Conservation (phyloP, 2,797 vertebrate genomes). For the Eremophila alpestris region DNA sequence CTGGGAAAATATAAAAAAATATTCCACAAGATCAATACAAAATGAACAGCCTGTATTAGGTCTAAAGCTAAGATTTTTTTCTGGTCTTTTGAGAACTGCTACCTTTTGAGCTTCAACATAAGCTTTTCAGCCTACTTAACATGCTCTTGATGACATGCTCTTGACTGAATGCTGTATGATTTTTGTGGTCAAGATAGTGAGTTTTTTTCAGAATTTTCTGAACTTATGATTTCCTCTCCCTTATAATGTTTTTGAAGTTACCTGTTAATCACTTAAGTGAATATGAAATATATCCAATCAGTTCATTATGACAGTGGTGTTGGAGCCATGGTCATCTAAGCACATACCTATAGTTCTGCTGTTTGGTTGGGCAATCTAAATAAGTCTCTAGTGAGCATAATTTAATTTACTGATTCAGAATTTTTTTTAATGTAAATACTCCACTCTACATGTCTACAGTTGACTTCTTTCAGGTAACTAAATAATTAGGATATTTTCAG, state of each 20-base stretch:
- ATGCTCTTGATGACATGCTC: not conserved
- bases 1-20: not conserved
- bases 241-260: not conserved
- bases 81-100: not conserved
- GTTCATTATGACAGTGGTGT: not conserved
- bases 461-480: not conserved
- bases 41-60: not conserved
- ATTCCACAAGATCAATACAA: not conserved
- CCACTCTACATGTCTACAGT: not conserved
- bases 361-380: not conserved
- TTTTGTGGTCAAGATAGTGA: not conserved
- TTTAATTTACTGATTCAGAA: not conserved
- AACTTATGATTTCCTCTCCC: not conserved
- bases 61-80: not conserved
- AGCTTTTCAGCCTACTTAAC: not conserved
- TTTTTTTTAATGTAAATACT: not conserved
- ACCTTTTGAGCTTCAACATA: not conserved
- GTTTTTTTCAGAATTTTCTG: not conserved
- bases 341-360: not conserved
- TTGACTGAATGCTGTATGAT: not conserved
- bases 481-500: not conserved
- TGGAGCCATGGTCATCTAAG: not conserved
- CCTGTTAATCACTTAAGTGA: not conserved
- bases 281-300: not conserved
- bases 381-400: not conserved